phyloP scores from a whole-genome alignment of 2,888 invertebrate species.

The Drosophila neotestacea region DNA sequence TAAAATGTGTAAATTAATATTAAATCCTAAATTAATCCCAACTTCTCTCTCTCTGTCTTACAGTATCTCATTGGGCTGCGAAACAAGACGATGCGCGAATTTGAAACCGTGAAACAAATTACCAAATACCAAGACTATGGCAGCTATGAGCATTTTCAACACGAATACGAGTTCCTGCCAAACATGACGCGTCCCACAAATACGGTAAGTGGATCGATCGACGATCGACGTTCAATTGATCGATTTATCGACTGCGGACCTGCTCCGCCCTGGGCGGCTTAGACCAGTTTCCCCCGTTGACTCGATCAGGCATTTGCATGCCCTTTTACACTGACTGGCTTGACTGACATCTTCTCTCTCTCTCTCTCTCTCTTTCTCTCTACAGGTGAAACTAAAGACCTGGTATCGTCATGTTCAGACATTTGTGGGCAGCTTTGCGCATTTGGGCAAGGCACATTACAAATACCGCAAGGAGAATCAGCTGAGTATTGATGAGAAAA shows the following conservation, averaged over 20 bases:
- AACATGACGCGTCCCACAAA: conserved; percentile 71
- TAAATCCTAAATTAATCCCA: too few species aligned
- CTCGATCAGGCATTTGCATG: conserved; percentile 44
- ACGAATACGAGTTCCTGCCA: conserved; percentile 81
- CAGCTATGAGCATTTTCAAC: conserved; percentile 58
- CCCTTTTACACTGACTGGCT: conserved; percentile 11
- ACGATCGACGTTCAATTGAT: conserved; percentile 42
- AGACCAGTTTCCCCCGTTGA: conserved; percentile 54
- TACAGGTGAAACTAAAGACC: conserved; percentile 78
- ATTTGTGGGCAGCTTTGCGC: conserved; percentile 81
- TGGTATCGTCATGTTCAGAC: conserved; percentile 83
- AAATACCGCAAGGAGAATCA: conserved; percentile 67
- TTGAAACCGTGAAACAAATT: conserved; percentile 37
- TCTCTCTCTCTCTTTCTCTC: neutral
- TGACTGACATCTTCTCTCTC: conserved; percentile 22
- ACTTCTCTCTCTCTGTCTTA: conserved; percentile 5
- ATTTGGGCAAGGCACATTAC: conserved; percentile 75
- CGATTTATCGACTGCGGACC: conserved; percentile 41
- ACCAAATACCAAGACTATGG: conserved; percentile 64
- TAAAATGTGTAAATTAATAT: too few species aligned
- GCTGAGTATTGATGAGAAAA: conserved; percentile 44
- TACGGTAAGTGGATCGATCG: conserved; percentile 68
- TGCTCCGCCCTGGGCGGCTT: conserved; percentile 70
- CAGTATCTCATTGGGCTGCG: conserved; percentile 61
- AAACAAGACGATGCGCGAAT: conserved; percentile 55